Evolutionary conservation across 2,888 invertebrate genomes (phyloP).

Genomic region (Spodoptera exigua): DNA sequence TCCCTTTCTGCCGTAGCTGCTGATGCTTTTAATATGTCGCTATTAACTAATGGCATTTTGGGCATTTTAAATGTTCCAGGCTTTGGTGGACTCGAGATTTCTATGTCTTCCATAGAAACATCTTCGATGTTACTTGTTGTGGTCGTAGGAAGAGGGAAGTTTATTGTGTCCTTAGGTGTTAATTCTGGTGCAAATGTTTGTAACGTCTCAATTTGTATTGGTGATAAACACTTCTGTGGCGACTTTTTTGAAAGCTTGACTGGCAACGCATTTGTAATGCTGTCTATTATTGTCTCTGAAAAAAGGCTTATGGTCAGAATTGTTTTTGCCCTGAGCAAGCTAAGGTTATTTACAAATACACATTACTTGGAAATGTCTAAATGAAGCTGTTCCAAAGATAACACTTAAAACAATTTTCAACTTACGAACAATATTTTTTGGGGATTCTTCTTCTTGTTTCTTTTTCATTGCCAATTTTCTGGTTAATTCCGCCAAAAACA

Average conservation of each 20-base stretch:
- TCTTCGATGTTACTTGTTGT: constrained; percentile 36
- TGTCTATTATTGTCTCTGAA: constrained; percentile 80
- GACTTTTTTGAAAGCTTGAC: constrained; percentile 71
- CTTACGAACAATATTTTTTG: constrained; percentile 80
- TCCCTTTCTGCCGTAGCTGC: constrained; percentile 62
- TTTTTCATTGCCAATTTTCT: constrained; percentile 75
- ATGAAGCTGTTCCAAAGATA: too few species aligned
- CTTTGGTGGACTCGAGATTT: constrained; percentile 38
- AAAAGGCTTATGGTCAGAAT: constrained; percentile 15
- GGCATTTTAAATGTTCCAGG: constrained; percentile 73
- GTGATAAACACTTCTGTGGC: constrained; percentile 70
- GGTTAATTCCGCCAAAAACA: constrained; percentile 80
- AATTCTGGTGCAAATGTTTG: constrained; percentile 78
- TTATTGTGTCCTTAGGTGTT: constrained; percentile 69
- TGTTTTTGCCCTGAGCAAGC: too few species aligned
- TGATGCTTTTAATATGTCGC: constrained; percentile 75
- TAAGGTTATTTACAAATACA: too few species aligned
- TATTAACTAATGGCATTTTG: constrained; percentile 80
- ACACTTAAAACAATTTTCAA: constrained; percentile 18
- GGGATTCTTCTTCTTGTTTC: constrained; percentile 70
- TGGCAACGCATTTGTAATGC: constrained; percentile 79
- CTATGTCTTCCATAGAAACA: constrained; percentile 44
- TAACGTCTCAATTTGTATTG: constrained; percentile 74
- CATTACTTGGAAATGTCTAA: too few species aligned
- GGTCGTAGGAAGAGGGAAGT: constrained; percentile 49